Percentiles rank a stretch among this genome's conserved stretches.
Evolutionary conservation across 1,140 invertebrate genomes (phyloP).

Genomic region (Zaprionus gabonicus): DNA sequence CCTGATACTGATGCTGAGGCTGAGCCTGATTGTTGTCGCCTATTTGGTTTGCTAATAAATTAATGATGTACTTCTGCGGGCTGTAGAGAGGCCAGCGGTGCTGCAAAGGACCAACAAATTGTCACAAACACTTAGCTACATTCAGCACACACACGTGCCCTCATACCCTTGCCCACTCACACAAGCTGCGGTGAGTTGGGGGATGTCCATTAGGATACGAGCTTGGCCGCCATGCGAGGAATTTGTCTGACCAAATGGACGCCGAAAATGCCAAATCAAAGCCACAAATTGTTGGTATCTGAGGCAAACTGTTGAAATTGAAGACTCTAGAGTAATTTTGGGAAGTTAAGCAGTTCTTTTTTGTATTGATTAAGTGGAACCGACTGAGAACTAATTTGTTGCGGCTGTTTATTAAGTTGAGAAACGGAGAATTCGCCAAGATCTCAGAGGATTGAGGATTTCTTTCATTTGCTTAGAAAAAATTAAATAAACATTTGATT

Average conservation of each 20-base stretch:
- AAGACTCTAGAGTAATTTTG: not conserved
- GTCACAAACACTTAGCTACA: constrained; percentile 69
- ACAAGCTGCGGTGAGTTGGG: not conserved
- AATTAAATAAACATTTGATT: too few relatives aligned
- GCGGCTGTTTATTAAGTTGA: too few relatives aligned
- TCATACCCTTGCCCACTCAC: constrained; percentile 19
- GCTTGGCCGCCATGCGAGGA: constrained; percentile 25
- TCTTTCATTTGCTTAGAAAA: too few relatives aligned
- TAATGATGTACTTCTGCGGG: constrained; percentile 77
- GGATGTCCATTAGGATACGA: constrained; percentile 32
- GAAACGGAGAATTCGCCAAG: too few relatives aligned
- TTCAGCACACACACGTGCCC: constrained; percentile 17
- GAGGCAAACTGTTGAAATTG: constrained; percentile 6
- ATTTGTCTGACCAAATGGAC: constrained; percentile 31
- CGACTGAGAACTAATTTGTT: too few relatives aligned
- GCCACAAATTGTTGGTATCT: constrained; percentile 42
- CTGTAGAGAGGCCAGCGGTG: constrained; percentile 38
- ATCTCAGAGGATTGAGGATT: too few relatives aligned
- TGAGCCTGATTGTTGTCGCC: constrained; percentile 59
- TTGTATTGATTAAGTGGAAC: not conserved
- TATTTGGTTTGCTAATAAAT: constrained; percentile 82
- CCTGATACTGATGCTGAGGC: constrained; percentile 38
- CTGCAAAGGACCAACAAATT: constrained; percentile 50
- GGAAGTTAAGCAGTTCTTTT: not conserved
- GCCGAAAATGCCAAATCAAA: constrained; percentile 18